Base-by-base conservation (phyloP, 2,113 vertebrate species). In the Gadus chalcogrammus region DNA sequence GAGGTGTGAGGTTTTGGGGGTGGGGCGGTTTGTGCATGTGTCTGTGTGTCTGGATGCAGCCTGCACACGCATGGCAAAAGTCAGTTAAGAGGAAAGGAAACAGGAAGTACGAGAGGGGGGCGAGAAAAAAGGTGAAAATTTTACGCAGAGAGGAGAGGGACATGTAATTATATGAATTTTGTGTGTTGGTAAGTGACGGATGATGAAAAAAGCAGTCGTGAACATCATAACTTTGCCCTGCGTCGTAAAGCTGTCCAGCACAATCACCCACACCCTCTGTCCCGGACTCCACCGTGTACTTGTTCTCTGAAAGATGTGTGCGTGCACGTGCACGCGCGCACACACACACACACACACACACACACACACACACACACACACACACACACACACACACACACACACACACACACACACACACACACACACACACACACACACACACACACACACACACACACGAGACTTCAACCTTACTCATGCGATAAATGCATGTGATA, bases 111-210 rank as follows among this genome's bases (percentile, higher is more conserved):
- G n/a, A 62, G 28, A 3, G 18, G 22, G 24, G 16, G 0, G 52
- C 16, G 22, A 5, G 28, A 61, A 58, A 70, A 81, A 81, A 83
- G 78, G 83, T 85, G 75, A 79, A 74, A 75, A 86, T 84, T 89
- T 87, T 79, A 81, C 79, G 83, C 64, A 64, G 77, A 84, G 84
- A 82, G 72, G 53, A 68, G 74, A 71, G 76, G 76, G 73, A 77
- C 64, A 70, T 77, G 66, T 70, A 76, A 77, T 78, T 74, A 67
- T 31, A 53, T 81, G 77, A 65, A 78, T 84, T 78, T 83, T 67
- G 65, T 68, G 67, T 84, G 84, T 74, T 75, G 81, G 70, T 73
- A 80, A 78, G 78, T 80, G 74, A 87, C 80, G 76, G 70, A 74
- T 79, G 80, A 84, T 78, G 82, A 80, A 86, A 16, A 58, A 79